Conservation (phyloP, 2,888 invertebrate genomes). For the Phengaris alcon region DNA sequence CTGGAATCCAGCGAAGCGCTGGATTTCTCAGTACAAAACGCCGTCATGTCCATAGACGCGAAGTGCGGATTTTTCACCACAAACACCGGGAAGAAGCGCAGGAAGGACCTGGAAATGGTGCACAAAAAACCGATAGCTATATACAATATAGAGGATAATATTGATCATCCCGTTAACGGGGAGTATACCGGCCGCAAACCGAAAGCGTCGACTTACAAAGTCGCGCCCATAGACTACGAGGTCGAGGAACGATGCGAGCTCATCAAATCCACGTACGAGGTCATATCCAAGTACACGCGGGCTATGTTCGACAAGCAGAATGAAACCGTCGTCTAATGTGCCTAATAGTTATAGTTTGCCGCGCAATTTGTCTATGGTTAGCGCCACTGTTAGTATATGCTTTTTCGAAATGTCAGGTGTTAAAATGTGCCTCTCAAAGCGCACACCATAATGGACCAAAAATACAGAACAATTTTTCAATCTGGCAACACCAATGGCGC, state of each 20-base stretch:
- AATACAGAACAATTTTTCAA: neutral
- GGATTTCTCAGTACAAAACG: conserved; percentile 55
- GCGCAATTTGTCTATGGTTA: neutral
- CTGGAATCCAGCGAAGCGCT: conserved; percentile 54
- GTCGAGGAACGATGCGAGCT: conserved; percentile 69
- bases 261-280: conserved; percentile 70
- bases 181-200: conserved; percentile 44
- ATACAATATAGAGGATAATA: conserved; percentile 58
- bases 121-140: conserved; percentile 60
- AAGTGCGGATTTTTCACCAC: conserved; percentile 40
- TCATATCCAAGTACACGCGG: conserved; percentile 68
- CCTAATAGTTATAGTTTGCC: conserved; percentile 41
- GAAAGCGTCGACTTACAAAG: conserved; percentile 56
- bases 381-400: conserved; percentile 1
- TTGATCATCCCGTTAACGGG: conserved; percentile 44
- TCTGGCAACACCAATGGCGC: neutral
- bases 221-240: conserved; percentile 63
- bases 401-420: neutral
- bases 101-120: conserved; percentile 67
- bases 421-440: neutral
- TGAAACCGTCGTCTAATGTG: conserved; percentile 73
- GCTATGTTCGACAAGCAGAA: conserved; percentile 72
- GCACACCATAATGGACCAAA: conserved; percentile 3
- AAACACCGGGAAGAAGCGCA: conserved; percentile 45
- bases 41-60: conserved; percentile 50